Conservation (phyloP, 2,888 invertebrate genomes). For the Diarsia mendica region DNA sequence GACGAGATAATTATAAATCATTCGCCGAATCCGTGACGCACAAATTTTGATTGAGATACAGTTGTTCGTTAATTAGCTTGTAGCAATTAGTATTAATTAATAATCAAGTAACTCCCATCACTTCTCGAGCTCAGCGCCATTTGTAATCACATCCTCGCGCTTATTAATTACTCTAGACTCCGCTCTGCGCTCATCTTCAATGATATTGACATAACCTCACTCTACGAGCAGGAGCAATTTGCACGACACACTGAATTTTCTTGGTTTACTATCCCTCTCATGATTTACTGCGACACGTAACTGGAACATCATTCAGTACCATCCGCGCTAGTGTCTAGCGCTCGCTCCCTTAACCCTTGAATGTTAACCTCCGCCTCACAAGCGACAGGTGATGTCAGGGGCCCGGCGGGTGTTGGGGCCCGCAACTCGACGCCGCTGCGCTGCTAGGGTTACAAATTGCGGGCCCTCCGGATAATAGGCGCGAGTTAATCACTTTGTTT, state of each 20-base stretch:
- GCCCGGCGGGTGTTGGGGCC: not conserved
- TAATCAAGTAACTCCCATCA: constrained; percentile 26
- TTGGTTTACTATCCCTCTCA: too few species aligned
- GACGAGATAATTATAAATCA: not conserved
- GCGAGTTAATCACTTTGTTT: constrained; percentile 56
- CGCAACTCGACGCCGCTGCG: constrained; percentile 39
- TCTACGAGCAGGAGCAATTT: not conserved
- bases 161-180: not conserved
- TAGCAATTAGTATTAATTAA: constrained; percentile 22
- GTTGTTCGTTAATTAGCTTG: constrained; percentile 14
- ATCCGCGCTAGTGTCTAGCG: not conserved
- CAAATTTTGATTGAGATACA: not conserved
- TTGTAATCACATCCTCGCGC: constrained; percentile 5
- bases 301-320: not conserved
- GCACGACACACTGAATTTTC: not conserved
- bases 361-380: constrained; percentile 26
- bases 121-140: not conserved
- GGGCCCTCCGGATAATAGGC: constrained; percentile 47
- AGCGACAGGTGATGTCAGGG: constrained; percentile 18
- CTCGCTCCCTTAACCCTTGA: constrained; percentile 10
- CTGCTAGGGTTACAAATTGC: constrained; percentile 55
- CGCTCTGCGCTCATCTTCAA: not conserved
- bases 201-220: not conserved
- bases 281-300: not conserved
- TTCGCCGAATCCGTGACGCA: not conserved